Evolutionary conservation across 1,140 invertebrate genomes (phyloP).

Genomic region (Trachelipus rathkii): DNA sequence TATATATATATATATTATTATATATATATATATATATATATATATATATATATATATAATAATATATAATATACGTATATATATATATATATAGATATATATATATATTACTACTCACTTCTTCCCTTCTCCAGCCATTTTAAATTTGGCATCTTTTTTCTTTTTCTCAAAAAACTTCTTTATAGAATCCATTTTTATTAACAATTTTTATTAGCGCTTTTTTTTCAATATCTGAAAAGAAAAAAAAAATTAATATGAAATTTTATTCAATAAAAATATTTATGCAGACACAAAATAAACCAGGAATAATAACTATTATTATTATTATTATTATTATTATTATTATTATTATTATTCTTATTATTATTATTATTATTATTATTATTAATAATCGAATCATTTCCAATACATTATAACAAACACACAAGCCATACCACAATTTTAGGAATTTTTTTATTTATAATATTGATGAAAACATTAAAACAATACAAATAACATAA

Average conservation of each 20-base stretch:
- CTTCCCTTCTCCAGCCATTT: slow-evolving; percentile 4
- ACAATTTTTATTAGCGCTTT: background rate
- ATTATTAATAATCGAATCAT: too few species aligned
- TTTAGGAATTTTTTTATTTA: too few species aligned
- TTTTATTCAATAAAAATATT: too few species aligned
- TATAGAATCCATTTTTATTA: background rate
- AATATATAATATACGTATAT: background rate
- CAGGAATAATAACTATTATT: too few species aligned
- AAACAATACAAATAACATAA: too few species aligned
- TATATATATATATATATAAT: background rate
- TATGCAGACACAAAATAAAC: too few species aligned
- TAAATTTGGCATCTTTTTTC: slow-evolving; percentile 8
- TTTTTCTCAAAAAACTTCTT: slow-evolving; percentile 10
- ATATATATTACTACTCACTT: background rate
- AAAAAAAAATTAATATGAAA: background rate
- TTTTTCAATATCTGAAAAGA: background rate
- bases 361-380: too few species aligned
- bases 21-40: background rate
- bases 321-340: too few species aligned
- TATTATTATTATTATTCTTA: too few species aligned
- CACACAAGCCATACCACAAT: too few species aligned
- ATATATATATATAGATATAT: background rate
- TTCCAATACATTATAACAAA: too few species aligned
- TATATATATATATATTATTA: background rate
- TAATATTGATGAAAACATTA: too few species aligned